Percentiles rank a stretch among this genome's conserved stretches.
phyloP scores from a whole-genome alignment of 2,113 vertebrate genomes.

The Oreocharis arfaki region DNA sequence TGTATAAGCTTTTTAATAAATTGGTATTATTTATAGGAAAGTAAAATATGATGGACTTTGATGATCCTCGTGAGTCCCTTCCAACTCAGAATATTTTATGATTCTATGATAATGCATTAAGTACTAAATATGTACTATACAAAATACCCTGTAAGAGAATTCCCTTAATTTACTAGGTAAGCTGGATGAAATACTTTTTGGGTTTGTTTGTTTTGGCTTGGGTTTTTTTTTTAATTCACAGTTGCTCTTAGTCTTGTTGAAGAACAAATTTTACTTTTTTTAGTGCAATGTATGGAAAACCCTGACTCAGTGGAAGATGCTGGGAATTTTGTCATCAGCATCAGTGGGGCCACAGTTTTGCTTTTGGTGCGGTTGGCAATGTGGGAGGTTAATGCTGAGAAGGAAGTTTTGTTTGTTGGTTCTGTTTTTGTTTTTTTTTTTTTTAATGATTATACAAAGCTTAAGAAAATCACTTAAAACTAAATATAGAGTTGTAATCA shows the following conservation, averaged over 20 bases:
- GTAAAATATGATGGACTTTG: background rate
- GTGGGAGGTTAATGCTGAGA: background rate
- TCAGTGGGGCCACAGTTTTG: background rate
- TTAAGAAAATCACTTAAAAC: background rate
- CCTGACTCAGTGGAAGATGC: background rate
- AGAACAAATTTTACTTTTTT: background rate
- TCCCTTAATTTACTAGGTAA: background rate
- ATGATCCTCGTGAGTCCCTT: background rate
- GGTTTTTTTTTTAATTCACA: background rate
- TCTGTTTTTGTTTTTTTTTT: background rate
- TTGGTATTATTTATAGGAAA: background rate
- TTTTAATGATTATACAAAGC: background rate
- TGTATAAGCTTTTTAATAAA: too few relatives aligned
- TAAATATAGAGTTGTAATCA: background rate
- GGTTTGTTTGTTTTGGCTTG: background rate
- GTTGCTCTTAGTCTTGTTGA: background rate
- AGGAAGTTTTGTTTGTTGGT: background rate
- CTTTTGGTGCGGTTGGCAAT: background rate
- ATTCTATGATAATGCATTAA: background rate
- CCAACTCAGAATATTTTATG: background rate
- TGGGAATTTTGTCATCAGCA: background rate
- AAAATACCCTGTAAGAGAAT: background rate
- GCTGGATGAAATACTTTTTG: background rate
- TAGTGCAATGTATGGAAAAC: background rate
- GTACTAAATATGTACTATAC: background rate